These are phyloP conservation scores for Amphilophus citrinellus DNA, from an alignment of 2,113 vertebrate species.

Conservation along the genomic window DNA sequence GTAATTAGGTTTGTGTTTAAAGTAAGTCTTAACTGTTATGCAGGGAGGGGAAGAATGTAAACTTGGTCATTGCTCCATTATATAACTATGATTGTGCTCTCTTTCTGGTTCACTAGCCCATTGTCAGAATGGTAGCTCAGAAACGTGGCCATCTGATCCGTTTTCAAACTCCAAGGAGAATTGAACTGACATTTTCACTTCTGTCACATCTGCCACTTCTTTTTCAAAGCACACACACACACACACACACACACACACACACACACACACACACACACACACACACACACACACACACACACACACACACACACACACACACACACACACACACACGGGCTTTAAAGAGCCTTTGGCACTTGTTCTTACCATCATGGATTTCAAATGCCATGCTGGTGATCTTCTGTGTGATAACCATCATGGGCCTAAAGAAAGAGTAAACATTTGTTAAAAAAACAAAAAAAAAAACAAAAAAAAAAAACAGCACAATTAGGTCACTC, in stretches of 20 bases:
- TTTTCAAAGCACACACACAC: background rate
- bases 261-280: background rate
- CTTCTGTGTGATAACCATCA: conserved; percentile 99
- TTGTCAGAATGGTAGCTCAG: conserved; percentile 23
- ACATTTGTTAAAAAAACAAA: conserved; percentile 1
- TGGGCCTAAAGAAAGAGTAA: conserved; percentile 83
- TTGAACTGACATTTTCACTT: conserved; percentile 40
- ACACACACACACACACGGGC: background rate
- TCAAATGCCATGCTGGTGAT: conserved; percentile 98
- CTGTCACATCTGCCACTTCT: conserved; percentile 1
- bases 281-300: no score
- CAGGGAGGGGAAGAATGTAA: background rate
- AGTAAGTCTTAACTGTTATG: background rate
- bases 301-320: background rate
- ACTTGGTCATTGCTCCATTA: conserved; percentile 34
- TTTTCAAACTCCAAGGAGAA: conserved; percentile 42
- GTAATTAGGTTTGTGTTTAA: conserved; percentile 2
- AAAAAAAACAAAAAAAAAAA: background rate
- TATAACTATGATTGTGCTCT: conserved; percentile 52
- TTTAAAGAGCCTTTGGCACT: background rate
- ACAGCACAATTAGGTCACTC: background rate
- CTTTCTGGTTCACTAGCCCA: conserved; percentile 50
- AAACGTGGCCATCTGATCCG: conserved; percentile 24
- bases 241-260: background rate
- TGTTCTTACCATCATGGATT: conserved; percentile 93